Base-by-base conservation (phyloP, 2,888 invertebrate species). In the Lasioglossum villosulum region DNA sequence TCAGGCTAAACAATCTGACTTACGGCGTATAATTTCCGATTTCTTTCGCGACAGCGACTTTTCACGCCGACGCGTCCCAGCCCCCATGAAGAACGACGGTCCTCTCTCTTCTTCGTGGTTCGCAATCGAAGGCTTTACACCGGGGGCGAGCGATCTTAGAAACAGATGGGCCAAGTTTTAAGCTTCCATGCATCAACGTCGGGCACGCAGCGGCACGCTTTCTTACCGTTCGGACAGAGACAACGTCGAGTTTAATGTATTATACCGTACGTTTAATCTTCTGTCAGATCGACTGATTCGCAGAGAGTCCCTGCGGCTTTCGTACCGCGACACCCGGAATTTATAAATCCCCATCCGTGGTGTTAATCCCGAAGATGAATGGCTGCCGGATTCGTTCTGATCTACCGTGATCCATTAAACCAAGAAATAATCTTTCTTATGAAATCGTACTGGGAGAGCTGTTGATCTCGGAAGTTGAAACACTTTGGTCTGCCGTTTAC, bases 161-260 rank as follows among this genome's bases (percentile, higher is more conserved):
- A 83, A 72, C 83, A 63, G 76, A 81, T 82, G 76, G 73, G 37
- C 66, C 37, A 82, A 84, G 76, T 82, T 84, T 77, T 74, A 82
- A 84, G 77, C 77, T 30, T 39, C 45, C 77, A 48, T 84, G 77
- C 52, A 71, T 82, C 77, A 84, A 84, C 45, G 77, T 82, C 82
- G 82, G 45, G 30, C 82, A 77, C 71, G 48, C 56, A 23, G 37
- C 74, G 27, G 42, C 23, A 34, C 34, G 45, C 23, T 83, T 76
- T 52, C 52, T 42, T 34, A 23, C 48, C 27, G n/a, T 16, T 19
- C 14, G 45, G 34, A 19, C 48, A 39, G 56, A 30, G 75, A 63
- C 30, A 63, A 48, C 68, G 37, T 52, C 23, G 56, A 45, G 52
- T 82, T 80, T 48, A 82, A 82, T 75, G 75, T 48, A 70, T 82